These are phyloP conservation scores for Synergus umbraculus DNA, from an alignment of 2,888 invertebrate genomes.

Conservation along the genomic window DNA sequence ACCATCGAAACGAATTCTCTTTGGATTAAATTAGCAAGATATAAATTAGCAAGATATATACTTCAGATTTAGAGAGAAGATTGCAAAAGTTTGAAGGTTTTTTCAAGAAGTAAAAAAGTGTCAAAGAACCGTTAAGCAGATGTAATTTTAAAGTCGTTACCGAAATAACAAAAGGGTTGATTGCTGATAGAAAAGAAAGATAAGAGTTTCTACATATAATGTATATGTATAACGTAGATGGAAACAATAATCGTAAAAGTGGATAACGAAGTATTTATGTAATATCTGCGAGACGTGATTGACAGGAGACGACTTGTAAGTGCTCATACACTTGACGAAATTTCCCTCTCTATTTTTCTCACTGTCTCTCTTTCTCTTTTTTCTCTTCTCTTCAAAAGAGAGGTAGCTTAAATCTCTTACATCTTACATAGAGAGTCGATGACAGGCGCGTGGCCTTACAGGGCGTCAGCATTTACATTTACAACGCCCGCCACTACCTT, in stretches of 20 bases:
- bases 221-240: background rate
- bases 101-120: background rate
- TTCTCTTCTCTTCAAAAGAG: conserved; percentile 3
- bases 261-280: conserved; percentile 2
- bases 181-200: background rate
- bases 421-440: conserved; percentile 50
- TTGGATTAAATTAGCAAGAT: background rate
- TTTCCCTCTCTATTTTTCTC: background rate
- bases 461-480: conserved; percentile 69
- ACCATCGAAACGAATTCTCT: background rate
- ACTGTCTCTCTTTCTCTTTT: background rate
- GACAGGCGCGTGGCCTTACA: conserved; percentile 69
- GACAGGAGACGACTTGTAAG: conserved; percentile 10
- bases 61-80: background rate
- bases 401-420: background rate
- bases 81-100: background rate
- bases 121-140: background rate
- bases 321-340: conserved; percentile 3
- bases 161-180: conserved; percentile 13
- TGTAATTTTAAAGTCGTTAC: conserved; percentile 15
- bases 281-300: conserved; percentile 3
- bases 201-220: conserved; percentile 4
- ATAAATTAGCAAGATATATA: background rate
- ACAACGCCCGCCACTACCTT: conserved; percentile 66
- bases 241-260: conserved; percentile 21